A percentile compares a stretch with the other conserved stretches of the same genome.
These are phyloP conservation scores for Speoplatyrhinus poulsoni DNA, from an alignment of 2,113 vertebrate species.

Conservation along the genomic window DNA sequence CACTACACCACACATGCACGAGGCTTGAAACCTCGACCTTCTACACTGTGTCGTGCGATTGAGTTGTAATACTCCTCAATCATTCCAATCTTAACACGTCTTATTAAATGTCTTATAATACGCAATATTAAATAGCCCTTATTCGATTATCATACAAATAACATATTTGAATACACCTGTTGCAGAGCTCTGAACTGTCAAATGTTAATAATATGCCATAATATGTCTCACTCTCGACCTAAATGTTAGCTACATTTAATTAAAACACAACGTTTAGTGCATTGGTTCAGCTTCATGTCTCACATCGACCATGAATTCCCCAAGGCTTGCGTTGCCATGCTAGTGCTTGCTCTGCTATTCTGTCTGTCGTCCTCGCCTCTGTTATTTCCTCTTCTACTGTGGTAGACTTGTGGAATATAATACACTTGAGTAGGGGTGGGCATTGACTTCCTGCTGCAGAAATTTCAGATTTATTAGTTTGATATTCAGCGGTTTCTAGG, in stretches of 20 bases:
- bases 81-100: no score
- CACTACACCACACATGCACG: no score
- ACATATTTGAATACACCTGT: background rate
- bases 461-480: constrained; percentile 11
- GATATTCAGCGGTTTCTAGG: constrained; percentile 5
- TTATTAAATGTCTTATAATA: no score
- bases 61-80: no score
- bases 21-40: no score
- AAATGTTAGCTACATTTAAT: background rate
- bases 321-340: background rate
- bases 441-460: background rate
- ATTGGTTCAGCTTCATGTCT: background rate
- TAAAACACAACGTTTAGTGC: background rate
- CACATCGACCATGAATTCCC: background rate
- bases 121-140: no score
- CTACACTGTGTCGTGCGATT: no score
- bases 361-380: background rate
- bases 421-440: background rate
- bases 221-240: no score
- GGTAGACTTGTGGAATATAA: constrained; percentile 3
- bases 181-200: constrained; percentile 10
- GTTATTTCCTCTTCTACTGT: background rate
- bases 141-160: no score
- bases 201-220: background rate
- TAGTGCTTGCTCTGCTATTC: constrained; percentile 13